Conservation (phyloP, 2,888 invertebrate species). For the Camponotus fellah region DNA sequence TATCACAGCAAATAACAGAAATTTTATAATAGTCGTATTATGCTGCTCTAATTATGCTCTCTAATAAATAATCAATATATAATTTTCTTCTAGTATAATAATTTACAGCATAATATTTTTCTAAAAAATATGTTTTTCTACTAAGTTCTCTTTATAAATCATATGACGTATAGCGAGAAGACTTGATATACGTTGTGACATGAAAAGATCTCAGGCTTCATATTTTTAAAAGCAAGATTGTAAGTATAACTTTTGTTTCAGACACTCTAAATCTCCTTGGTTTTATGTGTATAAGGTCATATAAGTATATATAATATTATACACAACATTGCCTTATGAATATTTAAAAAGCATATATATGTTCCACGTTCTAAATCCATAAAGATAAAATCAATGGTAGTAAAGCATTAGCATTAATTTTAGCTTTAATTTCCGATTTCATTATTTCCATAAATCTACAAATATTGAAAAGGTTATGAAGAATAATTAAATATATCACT, state of each 20-base stretch:
- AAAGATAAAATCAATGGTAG: constrained; percentile 25
- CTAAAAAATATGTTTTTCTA: not conserved
- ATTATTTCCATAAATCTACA: not conserved
- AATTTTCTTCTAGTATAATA: not conserved
- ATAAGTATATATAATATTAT: not conserved
- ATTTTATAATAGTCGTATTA: constrained; percentile 59
- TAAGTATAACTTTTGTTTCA: not conserved
- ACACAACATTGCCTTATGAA: not conserved
- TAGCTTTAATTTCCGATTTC: not conserved
- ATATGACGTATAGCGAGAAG: not conserved
- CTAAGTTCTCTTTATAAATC: not conserved
- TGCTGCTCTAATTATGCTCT: not conserved
- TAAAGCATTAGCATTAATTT: not conserved
- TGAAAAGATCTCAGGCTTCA: not conserved
- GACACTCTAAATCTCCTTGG: not conserved
- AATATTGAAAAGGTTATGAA: not conserved
- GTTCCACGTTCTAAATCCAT: not conserved
- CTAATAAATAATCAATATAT: not conserved
- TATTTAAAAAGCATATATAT: not conserved
- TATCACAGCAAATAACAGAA: constrained; percentile 45
- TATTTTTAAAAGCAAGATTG: not conserved
- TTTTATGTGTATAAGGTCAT: too few species aligned
- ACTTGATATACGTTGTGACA: not conserved
- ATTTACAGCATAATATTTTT: not conserved
- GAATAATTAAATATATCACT: constrained; percentile 6